Evolutionary conservation across 2,113 vertebrate genomes (phyloP).

Genomic region (Callipepla californica): DNA sequence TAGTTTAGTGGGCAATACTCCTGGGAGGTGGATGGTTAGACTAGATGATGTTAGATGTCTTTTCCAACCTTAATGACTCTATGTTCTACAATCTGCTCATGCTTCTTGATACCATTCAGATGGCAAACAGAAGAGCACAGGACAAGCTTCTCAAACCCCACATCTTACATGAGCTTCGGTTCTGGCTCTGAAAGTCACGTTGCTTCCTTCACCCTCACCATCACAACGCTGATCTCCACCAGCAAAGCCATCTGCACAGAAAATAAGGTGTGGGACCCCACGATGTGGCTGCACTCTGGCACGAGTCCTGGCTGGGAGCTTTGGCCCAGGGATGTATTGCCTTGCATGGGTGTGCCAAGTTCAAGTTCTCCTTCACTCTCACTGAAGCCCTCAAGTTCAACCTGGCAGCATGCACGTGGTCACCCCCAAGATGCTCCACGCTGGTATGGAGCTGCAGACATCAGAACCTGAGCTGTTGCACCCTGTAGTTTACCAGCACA

Average conservation of each 20-base stretch:
- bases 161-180: neutral
- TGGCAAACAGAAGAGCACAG: neutral
- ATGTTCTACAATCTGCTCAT: neutral
- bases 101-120: neutral
- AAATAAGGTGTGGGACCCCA: neutral
- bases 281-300: accelerated
- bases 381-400: neutral
- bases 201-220: accelerated
- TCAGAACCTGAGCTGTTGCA: neutral
- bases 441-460: accelerated
- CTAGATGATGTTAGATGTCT: too few species aligned
- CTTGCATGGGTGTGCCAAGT: accelerated
- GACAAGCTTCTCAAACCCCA: neutral
- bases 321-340: neutral
- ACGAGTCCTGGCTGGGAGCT: neutral
- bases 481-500: accelerated
- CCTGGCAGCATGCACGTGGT: neutral
- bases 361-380: neutral
- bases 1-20: too few species aligned
- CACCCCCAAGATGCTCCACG: neutral
- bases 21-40: too few species aligned
- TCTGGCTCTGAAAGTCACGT: neutral
- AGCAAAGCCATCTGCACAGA: neutral
- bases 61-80: too few species aligned
- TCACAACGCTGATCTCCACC: neutral